Percentiles rank a stretch among this genome's conserved stretches.
Conservation (phyloP, 1,140 invertebrate genomes). For the Conus betulinus region DNA sequence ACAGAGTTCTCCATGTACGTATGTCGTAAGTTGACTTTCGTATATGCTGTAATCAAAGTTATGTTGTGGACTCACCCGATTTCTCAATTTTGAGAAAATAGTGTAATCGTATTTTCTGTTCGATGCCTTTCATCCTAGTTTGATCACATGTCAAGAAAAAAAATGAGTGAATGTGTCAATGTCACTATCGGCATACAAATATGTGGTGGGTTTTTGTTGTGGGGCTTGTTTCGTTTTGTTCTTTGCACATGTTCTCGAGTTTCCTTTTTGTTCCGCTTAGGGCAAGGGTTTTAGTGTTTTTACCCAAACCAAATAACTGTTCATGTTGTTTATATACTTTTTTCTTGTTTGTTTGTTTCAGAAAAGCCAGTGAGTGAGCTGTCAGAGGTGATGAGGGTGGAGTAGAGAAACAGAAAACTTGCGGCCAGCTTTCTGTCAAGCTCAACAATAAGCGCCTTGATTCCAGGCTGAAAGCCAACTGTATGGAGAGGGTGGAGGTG, state of each 20-base stretch:
- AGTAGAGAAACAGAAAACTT: neutral
- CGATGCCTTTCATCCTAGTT: too few species aligned
- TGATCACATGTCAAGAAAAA: neutral
- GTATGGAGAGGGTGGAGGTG: slow-evolving; percentile 2
- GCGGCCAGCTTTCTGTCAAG: neutral
- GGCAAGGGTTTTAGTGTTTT: neutral
- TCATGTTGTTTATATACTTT: neutral
- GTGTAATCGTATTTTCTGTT: too few species aligned
- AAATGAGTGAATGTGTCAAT: neutral
- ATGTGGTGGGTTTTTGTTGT: neutral
- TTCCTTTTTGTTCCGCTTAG: too few species aligned
- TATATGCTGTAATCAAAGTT: too few species aligned
- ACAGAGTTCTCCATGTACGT: too few species aligned
- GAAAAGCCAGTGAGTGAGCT: neutral
- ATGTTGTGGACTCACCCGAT: too few species aligned
- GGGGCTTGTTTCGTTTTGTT: too few species aligned
- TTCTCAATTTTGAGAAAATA: too few species aligned
- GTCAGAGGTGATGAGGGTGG: neutral
- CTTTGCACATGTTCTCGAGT: too few species aligned
- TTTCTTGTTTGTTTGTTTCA: neutral
- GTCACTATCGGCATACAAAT: neutral
- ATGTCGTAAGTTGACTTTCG: too few species aligned
- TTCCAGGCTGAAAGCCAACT: neutral
- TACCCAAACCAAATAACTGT: neutral
- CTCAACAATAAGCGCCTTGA: neutral